phyloP scores from a whole-genome alignment of 1,140 invertebrate genomes.

The Hyles vespertilio region DNA sequence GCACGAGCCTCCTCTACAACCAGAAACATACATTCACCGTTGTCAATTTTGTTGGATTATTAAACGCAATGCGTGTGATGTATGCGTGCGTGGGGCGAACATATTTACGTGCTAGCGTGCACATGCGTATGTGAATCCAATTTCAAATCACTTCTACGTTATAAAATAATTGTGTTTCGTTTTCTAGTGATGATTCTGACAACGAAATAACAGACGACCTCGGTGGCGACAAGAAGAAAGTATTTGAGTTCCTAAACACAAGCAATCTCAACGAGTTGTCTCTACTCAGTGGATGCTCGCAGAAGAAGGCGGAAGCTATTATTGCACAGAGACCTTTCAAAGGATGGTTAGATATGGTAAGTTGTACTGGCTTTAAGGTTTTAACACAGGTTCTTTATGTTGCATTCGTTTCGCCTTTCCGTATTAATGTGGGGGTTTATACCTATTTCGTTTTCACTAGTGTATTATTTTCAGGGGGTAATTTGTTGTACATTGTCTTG shows the following conservation, averaged over 20 bases:
- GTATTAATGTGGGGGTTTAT: too few species aligned
- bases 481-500: too few species aligned
- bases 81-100: too few species aligned
- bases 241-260: conserved; percentile 86
- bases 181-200: conserved; percentile 81
- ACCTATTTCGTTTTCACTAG: too few species aligned
- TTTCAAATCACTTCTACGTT: neutral
- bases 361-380: conserved; percentile 10
- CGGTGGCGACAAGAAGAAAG: conserved; percentile 81
- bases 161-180: conserved; percentile 1
- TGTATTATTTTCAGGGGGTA: too few species aligned
- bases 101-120: too few species aligned
- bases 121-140: neutral
- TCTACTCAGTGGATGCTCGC: conserved; percentile 81
- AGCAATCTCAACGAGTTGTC: conserved; percentile 81
- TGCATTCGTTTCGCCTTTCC: too few species aligned
- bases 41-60: too few species aligned
- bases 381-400: too few species aligned
- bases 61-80: too few species aligned
- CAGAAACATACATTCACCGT: too few species aligned
- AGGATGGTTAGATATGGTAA: conserved; percentile 83
- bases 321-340: conserved; percentile 82
- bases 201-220: conserved; percentile 82
- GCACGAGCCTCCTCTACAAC: too few species aligned
- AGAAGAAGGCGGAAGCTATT: conserved; percentile 84